phyloP scores from a whole-genome alignment of 2,113 vertebrate species.

The Prochilodus magdalenae region DNA sequence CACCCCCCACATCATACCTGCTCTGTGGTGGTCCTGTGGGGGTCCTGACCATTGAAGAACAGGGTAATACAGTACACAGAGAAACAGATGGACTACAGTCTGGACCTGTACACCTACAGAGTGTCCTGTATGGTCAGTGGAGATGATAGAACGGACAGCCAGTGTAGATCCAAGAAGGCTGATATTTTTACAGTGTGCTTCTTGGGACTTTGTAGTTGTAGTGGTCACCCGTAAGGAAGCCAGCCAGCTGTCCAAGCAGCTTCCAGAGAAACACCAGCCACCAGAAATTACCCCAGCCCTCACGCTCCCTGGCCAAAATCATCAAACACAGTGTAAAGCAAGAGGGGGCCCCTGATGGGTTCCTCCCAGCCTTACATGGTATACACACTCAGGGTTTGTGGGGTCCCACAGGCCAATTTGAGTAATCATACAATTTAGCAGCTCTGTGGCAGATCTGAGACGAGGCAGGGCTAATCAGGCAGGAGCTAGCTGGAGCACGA shows the following conservation, averaged over 20 bases:
- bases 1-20: too few species aligned
- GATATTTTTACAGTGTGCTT: too few species aligned
- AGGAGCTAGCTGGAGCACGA: slow-evolving; percentile 70
- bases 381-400: slow-evolving; percentile 63
- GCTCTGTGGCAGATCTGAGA: slow-evolving; percentile 83
- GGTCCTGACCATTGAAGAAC: not conserved
- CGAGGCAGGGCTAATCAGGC: slow-evolving; percentile 86
- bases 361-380: slow-evolving; percentile 81
- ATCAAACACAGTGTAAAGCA: slow-evolving; percentile 83
- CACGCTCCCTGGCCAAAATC: slow-evolving; percentile 77
- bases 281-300: slow-evolving; percentile 67
- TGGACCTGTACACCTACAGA: too few species aligned
- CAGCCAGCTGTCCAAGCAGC: slow-evolving; percentile 88
- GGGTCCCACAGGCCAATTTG: slow-evolving; percentile 78
- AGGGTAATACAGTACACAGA: too few species aligned
- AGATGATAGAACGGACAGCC: too few species aligned
- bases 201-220: too few species aligned
- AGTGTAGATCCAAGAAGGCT: too few species aligned
- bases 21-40: too few species aligned
- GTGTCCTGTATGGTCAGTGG: too few species aligned
- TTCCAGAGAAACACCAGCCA: slow-evolving; percentile 69
- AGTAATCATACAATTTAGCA: slow-evolving; percentile 88
- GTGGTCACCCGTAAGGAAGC: slow-evolving; percentile 38
- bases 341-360: slow-evolving; percentile 59
- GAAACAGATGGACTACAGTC: not conserved